Conservation (phyloP, 2,113 vertebrate genomes). For the Oplegnathus fasciatus region DNA sequence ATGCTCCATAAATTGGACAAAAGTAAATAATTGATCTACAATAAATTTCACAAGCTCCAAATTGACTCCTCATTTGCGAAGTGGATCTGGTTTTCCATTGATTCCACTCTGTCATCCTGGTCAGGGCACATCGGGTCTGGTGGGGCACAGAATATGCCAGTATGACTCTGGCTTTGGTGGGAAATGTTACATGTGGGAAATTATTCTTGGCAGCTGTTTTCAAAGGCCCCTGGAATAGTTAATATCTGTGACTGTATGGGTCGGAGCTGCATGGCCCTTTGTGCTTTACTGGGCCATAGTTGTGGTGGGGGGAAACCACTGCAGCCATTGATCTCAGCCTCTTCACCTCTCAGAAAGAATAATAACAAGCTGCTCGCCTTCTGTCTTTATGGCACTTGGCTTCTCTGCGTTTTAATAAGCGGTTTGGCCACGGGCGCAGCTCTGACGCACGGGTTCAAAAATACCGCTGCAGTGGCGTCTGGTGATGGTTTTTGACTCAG, state of each 20-base stretch:
- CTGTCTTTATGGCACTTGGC: conserved; percentile 86
- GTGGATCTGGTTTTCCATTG: conserved; percentile 49
- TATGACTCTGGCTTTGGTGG: conserved; percentile 79
- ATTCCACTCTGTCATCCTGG: conserved; percentile 55
- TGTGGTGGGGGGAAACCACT: conserved; percentile 80
- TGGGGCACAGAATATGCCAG: conserved; percentile 52
- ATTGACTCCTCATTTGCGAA: conserved; percentile 14
- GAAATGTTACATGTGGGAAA: conserved; percentile 86
- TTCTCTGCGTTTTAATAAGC: conserved; percentile 82
- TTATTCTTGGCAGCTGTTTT: conserved; percentile 86
- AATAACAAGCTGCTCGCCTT: conserved; percentile 84
- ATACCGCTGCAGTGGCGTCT: conserved; percentile 81
- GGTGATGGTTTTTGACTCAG: conserved; percentile 77
- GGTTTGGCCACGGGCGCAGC: conserved; percentile 79
- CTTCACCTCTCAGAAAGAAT: conserved; percentile 86
- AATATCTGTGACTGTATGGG: conserved; percentile 79
- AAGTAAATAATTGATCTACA: conserved; percentile 6
- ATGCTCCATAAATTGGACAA: conserved; percentile 2
- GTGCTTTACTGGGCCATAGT: conserved; percentile 79
- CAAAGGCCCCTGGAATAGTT: conserved; percentile 79
- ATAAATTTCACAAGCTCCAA: conserved; percentile 12
- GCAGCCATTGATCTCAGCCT: conserved; percentile 84
- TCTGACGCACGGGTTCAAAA: conserved; percentile 80
- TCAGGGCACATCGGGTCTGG: conserved; percentile 34
- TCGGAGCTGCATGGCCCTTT: conserved; percentile 68